Conservation (phyloP, 2,113 vertebrate genomes). For the Butorides virescens region DNA sequence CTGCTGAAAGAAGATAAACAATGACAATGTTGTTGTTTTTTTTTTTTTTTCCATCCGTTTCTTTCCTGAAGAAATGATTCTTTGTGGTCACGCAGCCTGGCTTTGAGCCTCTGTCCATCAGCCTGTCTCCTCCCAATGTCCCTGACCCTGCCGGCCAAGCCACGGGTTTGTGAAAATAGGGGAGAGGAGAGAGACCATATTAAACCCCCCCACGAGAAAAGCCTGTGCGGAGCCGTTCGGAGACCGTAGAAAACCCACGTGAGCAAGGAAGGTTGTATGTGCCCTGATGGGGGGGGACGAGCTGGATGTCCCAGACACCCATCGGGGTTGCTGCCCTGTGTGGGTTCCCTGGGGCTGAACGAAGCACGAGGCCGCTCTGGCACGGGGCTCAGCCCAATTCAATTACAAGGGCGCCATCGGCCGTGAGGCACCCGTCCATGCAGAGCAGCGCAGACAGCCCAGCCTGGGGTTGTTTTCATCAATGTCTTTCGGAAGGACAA, state of each 20-base stretch:
- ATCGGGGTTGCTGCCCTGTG: accelerated
- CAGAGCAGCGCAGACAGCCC: not conserved
- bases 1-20: constrained; percentile 45
- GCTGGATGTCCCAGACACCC: not conserved
- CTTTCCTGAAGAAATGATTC: not conserved
- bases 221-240: not conserved
- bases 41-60: not conserved
- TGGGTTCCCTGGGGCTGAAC: not conserved
- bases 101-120: not conserved
- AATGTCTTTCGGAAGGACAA: not conserved
- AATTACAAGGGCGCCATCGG: accelerated
- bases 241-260: not conserved
- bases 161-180: not conserved
- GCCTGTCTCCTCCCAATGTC: not conserved
- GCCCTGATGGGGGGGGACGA: not conserved
- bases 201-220: not conserved
- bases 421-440: accelerated
- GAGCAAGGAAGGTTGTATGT: not conserved
- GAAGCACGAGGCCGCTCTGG: not conserved
- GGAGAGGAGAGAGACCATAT: not conserved
- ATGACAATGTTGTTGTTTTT: not conserved
- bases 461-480: not conserved
- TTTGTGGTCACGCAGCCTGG: not conserved
- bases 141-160: not conserved
- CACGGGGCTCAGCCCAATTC: not conserved